These are phyloP conservation scores for Lytechinus variegatus DNA, from an alignment of 35 echinoderm and acorn worm genomes.

Conservation along the genomic window DNA sequence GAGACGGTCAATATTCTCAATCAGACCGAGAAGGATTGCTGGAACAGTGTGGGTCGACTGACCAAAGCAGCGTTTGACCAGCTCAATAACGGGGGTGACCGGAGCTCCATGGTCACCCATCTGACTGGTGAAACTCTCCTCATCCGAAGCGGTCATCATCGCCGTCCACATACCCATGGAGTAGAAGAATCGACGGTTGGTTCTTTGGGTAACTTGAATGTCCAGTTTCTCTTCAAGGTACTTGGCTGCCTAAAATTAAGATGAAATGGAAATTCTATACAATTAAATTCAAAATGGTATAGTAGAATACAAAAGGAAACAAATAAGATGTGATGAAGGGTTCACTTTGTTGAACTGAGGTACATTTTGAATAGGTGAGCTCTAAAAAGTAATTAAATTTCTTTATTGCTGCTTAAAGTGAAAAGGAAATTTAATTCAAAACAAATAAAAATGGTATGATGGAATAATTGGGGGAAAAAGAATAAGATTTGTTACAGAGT, in stretches of 20 bases:
- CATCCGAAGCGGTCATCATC: conserved; percentile 76
- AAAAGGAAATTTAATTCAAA: too few species aligned
- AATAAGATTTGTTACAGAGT: too few species aligned
- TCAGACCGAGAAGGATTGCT: conserved; percentile 73
- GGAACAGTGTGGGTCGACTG: conserved; percentile 90
- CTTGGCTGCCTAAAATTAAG: conserved; percentile 60
- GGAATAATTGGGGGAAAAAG: too few species aligned
- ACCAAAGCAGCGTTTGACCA: conserved; percentile 68
- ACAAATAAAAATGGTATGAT: too few species aligned
- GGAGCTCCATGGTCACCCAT: conserved; percentile 74
- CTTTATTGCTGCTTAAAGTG: conserved; percentile 68
- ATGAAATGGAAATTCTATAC: too few species aligned
- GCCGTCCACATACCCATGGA: conserved; percentile 82
- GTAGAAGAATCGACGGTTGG: conserved; percentile 74
- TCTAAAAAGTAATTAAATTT: too few species aligned
- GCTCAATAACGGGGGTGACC: conserved; percentile 65
- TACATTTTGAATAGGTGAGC: too few species aligned
- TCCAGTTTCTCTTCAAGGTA: conserved; percentile 82
- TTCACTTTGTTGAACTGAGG: too few species aligned
- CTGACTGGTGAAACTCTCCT: conserved; percentile 63
- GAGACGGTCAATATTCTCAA: conserved; percentile 76
- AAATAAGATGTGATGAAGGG: too few species aligned
- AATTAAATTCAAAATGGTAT: too few species aligned
- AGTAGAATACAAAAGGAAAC: too few species aligned
- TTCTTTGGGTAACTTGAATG: conserved; percentile 62